These are phyloP conservation scores for Hyperoplus lanceolatus DNA, from an alignment of 2,797 vertebrate species.

Conservation along the genomic window DNA sequence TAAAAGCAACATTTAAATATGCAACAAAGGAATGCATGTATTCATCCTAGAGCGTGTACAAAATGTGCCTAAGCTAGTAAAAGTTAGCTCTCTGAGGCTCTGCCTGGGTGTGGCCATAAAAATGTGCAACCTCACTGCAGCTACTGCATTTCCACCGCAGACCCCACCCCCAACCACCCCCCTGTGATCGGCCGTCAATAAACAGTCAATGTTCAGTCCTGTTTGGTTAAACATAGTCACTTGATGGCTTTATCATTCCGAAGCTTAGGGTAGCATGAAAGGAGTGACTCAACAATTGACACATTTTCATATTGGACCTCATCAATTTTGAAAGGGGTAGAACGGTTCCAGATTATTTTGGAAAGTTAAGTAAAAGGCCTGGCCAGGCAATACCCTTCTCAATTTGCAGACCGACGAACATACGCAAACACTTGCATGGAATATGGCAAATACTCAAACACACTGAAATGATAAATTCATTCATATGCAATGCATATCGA, in stretches of 20 bases:
- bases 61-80: conserved; percentile 32
- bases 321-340: conserved; percentile 28
- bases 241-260: conserved; percentile 40
- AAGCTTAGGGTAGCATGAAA: conserved; percentile 25
- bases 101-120: conserved; percentile 76
- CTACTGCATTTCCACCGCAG: conserved; percentile 77
- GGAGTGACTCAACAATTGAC: conserved; percentile 57
- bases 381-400: conserved; percentile 19
- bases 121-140: conserved; percentile 83
- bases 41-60: neutral
- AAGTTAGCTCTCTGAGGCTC: conserved; percentile 42
- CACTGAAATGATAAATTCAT: conserved; percentile 12
- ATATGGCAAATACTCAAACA: conserved; percentile 19
- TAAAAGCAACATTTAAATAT: neutral
- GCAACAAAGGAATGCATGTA: neutral
- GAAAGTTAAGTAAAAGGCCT: conserved; percentile 34
- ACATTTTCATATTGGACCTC: conserved; percentile 33
- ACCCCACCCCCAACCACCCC: conserved; percentile 69
- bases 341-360: conserved; percentile 44
- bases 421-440: conserved; percentile 25
- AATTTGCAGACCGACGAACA: conserved; percentile 24
- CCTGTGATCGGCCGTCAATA: conserved; percentile 70
- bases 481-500: conserved; percentile 16
- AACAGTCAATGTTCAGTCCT: conserved; percentile 58
- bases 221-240: conserved; percentile 37